Percentiles rank a stretch among this genome's conserved stretches.
phyloP scores from a whole-genome alignment of 92 coral and sea anemone species.

The Porites lobata region DNA sequence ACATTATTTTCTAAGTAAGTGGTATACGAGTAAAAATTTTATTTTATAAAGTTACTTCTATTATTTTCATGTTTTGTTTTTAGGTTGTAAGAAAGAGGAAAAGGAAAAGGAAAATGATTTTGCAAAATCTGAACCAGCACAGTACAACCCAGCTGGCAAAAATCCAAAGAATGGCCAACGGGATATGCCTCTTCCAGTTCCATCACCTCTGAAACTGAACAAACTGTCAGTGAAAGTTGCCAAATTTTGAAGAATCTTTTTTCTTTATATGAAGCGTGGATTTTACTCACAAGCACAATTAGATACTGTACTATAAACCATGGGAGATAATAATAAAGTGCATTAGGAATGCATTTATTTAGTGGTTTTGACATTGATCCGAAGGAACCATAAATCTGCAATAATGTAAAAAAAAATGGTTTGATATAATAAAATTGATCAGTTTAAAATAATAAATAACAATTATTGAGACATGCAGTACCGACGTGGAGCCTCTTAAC shows the following conservation, averaged over 20 bases:
- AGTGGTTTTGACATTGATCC: neutral
- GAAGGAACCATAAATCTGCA: neutral
- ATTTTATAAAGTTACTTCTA: too few relatives aligned
- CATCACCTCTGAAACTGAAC: neutral
- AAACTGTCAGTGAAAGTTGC: neutral
- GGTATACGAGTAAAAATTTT: too few relatives aligned
- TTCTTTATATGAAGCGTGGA: neutral
- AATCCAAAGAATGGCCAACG: neutral
- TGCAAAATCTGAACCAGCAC: neutral
- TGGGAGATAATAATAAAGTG: too few relatives aligned
- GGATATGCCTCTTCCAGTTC: neutral
- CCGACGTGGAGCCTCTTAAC: too few relatives aligned
- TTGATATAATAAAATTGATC: constrained; percentile 5
- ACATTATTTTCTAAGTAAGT: too few relatives aligned
- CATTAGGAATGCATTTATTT: neutral
- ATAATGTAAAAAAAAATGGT: neutral
- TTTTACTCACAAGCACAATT: neutral
- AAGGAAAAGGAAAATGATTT: neutral
- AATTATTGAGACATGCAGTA: too few relatives aligned
- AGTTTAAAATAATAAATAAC: neutral
- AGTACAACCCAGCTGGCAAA: neutral
- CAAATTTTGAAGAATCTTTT: neutral
- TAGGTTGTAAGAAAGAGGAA: constrained; percentile 33
- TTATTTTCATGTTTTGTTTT: neutral
- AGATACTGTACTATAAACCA: too few relatives aligned